Evolutionary conservation across 2,797 vertebrate genomes (phyloP).

Genomic region (Xenopus petersii): DNA sequence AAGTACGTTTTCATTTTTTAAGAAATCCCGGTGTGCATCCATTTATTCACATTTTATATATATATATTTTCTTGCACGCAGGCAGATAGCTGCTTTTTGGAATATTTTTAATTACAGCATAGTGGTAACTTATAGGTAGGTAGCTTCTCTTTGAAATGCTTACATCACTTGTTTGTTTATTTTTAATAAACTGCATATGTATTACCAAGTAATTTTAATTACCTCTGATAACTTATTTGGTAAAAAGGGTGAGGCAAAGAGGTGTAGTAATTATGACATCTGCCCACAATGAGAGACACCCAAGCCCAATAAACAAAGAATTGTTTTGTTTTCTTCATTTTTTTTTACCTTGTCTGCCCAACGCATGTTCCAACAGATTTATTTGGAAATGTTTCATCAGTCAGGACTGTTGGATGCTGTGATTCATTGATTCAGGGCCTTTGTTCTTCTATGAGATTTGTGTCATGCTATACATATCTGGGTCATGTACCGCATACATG

Average conservation of each 20-base stretch:
- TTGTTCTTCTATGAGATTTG: too few relatives aligned
- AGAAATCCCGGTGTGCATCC: too few relatives aligned
- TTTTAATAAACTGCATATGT: constrained; percentile 51
- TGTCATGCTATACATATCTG: too few relatives aligned
- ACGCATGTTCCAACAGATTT: too few relatives aligned
- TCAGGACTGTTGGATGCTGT: too few relatives aligned
- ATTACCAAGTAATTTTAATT: constrained; percentile 50
- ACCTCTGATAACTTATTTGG: constrained; percentile 46
- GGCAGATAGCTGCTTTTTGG: neutral
- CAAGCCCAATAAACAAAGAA: constrained; percentile 19
- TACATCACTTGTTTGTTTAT: constrained; percentile 43
- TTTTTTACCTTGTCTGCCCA: constrained; percentile 38
- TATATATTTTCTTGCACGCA: too few relatives aligned
- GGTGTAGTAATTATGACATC: constrained; percentile 39
- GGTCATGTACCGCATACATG: too few relatives aligned
- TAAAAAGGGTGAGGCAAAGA: constrained; percentile 43
- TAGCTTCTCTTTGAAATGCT: constrained; percentile 42
- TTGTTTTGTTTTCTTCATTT: constrained; percentile 14
- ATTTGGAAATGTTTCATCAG: too few relatives aligned
- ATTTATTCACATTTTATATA: too few relatives aligned
- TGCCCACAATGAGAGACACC: constrained; percentile 51
- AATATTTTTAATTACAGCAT: constrained; percentile 38
- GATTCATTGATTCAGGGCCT: too few relatives aligned
- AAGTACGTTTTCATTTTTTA: too few relatives aligned
- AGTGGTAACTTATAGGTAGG: constrained; percentile 44